These are phyloP conservation scores for Trachelus iudaicus DNA, from an alignment of 2,888 invertebrate genomes.

Conservation along the genomic window DNA sequence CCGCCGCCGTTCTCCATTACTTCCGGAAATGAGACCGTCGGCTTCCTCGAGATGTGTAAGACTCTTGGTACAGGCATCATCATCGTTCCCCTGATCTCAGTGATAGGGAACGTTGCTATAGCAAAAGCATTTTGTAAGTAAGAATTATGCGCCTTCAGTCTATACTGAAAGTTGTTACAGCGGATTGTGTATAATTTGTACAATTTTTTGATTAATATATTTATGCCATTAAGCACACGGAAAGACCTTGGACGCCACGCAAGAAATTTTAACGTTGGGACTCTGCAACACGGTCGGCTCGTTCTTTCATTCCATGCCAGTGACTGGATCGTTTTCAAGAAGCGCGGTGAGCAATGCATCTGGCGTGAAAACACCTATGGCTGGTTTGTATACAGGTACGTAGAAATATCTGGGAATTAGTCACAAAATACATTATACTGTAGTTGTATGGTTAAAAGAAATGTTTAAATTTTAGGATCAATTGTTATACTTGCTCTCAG, in stretches of 20 bases:
- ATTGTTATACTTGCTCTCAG: constrained; percentile 79
- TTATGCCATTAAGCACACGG: constrained; percentile 69
- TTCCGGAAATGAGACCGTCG: constrained; percentile 67
- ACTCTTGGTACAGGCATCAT: constrained; percentile 76
- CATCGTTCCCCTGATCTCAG: constrained; percentile 79
- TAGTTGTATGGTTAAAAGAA: background rate
- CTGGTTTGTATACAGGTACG: constrained; percentile 77
- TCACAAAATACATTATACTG: constrained; percentile 5
- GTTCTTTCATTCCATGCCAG: constrained; percentile 83
- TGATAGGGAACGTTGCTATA: constrained; percentile 84
- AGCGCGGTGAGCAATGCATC: constrained; percentile 85
- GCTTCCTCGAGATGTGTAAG: constrained; percentile 70
- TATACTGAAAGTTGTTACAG: no score
- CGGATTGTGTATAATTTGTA: background rate
- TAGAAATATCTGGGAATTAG: background rate
- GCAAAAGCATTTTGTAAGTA: constrained; percentile 86
- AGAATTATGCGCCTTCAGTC: background rate
- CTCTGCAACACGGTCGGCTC: constrained; percentile 79
- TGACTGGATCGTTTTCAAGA: constrained; percentile 79
- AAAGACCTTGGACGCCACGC: constrained; percentile 79
- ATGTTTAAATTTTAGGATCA: constrained; percentile 66
- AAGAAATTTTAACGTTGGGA: constrained; percentile 84
- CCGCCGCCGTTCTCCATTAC: constrained; percentile 69
- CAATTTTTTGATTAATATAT: background rate
- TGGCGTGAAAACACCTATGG: constrained; percentile 80